Evolutionary conservation across 1,140 invertebrate genomes (phyloP).

Genomic region (Pseudomyrmex cubaensis): DNA sequence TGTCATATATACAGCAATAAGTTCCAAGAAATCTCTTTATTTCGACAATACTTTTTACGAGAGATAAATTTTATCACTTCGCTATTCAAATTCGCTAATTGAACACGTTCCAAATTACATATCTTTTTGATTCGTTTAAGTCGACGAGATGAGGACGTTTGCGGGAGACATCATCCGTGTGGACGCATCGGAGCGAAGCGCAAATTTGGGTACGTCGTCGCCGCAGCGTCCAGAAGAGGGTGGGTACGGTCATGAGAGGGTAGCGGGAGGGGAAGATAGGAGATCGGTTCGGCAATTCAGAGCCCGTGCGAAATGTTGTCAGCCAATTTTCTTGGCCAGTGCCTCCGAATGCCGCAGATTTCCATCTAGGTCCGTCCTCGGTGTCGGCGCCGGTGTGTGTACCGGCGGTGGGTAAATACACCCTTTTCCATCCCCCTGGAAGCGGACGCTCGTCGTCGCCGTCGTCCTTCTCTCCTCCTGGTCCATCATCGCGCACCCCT

Average conservation of each 20-base stretch:
- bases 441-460: slow-evolving; percentile 67
- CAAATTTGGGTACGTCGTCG: slow-evolving; percentile 64
- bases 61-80: neutral
- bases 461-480: slow-evolving; percentile 47
- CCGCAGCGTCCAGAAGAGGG: slow-evolving; percentile 30
- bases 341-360: slow-evolving; percentile 85
- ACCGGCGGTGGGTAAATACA: slow-evolving; percentile 81
- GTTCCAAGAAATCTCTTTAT: no score
- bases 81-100: neutral
- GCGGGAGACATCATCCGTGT: slow-evolving; percentile 15
- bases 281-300: slow-evolving; percentile 78
- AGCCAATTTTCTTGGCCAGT: slow-evolving; percentile 86
- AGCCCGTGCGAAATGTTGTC: slow-evolving; percentile 83
- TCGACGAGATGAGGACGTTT: neutral
- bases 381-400: slow-evolving; percentile 73
- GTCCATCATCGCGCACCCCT: slow-evolving; percentile 45
- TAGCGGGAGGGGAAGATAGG: slow-evolving; percentile 4
- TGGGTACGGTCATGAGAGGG: no score
- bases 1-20: no score
- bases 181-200: slow-evolving; percentile 49
- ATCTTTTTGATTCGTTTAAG: slow-evolving; percentile 33
- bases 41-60: neutral
- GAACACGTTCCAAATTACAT: neutral
- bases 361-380: slow-evolving; percentile 82
- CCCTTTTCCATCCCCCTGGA: slow-evolving; percentile 75